Conservation (phyloP, 1,140 invertebrate species). For the Macrobrachium rosenbergii region DNA sequence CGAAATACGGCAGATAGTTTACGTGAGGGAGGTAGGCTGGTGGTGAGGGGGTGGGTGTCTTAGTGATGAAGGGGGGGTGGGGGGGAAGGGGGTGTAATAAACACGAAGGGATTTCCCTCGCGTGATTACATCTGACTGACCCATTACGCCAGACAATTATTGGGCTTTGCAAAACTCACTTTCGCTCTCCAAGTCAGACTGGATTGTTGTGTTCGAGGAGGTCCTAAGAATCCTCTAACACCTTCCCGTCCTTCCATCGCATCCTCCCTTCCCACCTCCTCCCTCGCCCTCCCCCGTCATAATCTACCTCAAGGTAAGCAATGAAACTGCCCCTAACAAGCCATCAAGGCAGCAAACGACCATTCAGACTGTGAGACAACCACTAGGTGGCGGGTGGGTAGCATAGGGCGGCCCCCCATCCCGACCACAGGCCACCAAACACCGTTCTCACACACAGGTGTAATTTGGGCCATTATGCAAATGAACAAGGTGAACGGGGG, state of each 20-base stretch:
- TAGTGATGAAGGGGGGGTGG: neutral
- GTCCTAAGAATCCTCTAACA: neutral
- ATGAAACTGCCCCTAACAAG: too few species aligned
- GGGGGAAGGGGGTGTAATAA: too few species aligned
- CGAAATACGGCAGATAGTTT: too few species aligned
- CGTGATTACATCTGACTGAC: neutral
- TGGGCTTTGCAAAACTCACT: neutral
- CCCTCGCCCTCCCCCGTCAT: neutral
- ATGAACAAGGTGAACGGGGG: constrained; percentile 18
- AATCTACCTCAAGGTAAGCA: neutral
- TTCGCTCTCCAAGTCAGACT: constrained; percentile 5
- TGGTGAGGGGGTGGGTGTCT: too few species aligned
- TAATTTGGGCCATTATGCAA: constrained; percentile 24
- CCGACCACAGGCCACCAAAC: neutral
- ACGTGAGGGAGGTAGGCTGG: too few species aligned
- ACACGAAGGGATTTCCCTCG: neutral
- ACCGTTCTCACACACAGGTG: constrained; percentile 7
- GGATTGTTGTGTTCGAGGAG: neutral
- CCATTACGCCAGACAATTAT: neutral
- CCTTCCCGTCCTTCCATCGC: neutral
- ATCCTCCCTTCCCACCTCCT: neutral
- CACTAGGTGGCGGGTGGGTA: neutral
- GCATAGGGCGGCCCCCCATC: too few species aligned
- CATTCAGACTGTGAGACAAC: neutral
- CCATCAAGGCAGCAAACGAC: too few species aligned